These are phyloP conservation scores for Spodoptera exigua DNA, from an alignment of 2,888 invertebrate species.

Conservation along the genomic window DNA sequence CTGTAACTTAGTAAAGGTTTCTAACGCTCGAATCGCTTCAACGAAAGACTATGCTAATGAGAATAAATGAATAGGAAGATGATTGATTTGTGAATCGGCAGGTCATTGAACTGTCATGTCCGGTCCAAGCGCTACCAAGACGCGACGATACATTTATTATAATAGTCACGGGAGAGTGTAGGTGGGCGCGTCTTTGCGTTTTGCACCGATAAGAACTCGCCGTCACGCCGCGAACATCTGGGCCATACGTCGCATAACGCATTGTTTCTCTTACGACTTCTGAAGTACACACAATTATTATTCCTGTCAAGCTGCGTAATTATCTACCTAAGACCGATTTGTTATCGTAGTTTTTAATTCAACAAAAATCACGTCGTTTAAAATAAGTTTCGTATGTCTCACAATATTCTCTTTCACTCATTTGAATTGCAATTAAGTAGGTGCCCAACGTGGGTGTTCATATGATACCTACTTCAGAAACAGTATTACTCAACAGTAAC, in stretches of 20 bases:
- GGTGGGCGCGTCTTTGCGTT: slow-evolving; percentile 59
- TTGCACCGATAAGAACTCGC: slow-evolving; percentile 66
- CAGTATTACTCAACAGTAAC: slow-evolving; percentile 35
- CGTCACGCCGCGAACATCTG: slow-evolving; percentile 77
- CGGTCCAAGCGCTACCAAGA: slow-evolving; percentile 46
- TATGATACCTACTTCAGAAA: slow-evolving; percentile 11
- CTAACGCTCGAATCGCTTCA: slow-evolving; percentile 1
- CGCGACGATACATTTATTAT: slow-evolving; percentile 29
- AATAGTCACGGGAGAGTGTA: slow-evolving; percentile 50
- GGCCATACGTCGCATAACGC: slow-evolving; percentile 66
- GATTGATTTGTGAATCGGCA: slow-evolving; percentile 50
- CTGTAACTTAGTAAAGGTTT: too few species aligned
- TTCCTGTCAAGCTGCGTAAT: slow-evolving; percentile 1
- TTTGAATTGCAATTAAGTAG: slow-evolving; percentile 10
- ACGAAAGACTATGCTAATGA: slow-evolving; percentile 42
- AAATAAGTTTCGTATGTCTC: too few species aligned
- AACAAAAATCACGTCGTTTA: background rate
- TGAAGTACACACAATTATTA: slow-evolving; percentile 18
- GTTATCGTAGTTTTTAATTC: background rate
- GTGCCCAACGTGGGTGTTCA: slow-evolving; percentile 33
- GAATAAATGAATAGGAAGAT: slow-evolving; percentile 49
- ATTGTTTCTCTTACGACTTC: slow-evolving; percentile 61
- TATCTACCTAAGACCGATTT: background rate
- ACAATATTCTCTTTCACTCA: too few species aligned
- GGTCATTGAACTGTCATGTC: slow-evolving; percentile 63